Conservation (phyloP, 2,888 invertebrate species). For the Gari tellinella region DNA sequence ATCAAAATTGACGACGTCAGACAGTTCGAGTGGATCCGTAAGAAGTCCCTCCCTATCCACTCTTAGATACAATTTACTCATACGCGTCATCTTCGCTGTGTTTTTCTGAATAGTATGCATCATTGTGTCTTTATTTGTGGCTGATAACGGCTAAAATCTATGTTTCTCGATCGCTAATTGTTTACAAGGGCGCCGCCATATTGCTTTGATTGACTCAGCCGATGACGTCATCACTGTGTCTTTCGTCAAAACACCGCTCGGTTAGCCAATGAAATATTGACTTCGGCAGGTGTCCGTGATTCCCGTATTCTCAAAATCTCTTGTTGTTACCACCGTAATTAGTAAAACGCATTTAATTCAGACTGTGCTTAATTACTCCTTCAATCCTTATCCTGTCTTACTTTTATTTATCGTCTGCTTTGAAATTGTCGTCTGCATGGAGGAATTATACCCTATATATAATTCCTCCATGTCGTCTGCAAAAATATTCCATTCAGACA, state of each 20-base stretch:
- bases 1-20: slow-evolving; percentile 57
- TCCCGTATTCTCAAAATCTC: no score
- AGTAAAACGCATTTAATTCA: no score
- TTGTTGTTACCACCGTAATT: no score
- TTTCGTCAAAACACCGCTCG: slow-evolving; percentile 44
- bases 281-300: no score
- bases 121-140: no score
- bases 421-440: no score
- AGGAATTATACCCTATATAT: no score
- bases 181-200: slow-evolving; percentile 35
- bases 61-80: slow-evolving; percentile 45
- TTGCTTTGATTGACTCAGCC: slow-evolving; percentile 39
- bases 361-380: no score
- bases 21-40: slow-evolving; percentile 41
- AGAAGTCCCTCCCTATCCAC: slow-evolving; percentile 51
- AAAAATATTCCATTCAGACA: no score
- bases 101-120: not conserved
- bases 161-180: not conserved
- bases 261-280: slow-evolving; percentile 6
- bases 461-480: no score
- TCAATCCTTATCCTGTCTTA: no score
- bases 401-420: no score
- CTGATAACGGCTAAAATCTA: not conserved
- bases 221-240: slow-evolving; percentile 53
- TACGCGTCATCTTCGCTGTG: slow-evolving; percentile 25